Base-by-base conservation (phyloP, 1,140 invertebrate species). In the Ceratosolen solmsi region DNA sequence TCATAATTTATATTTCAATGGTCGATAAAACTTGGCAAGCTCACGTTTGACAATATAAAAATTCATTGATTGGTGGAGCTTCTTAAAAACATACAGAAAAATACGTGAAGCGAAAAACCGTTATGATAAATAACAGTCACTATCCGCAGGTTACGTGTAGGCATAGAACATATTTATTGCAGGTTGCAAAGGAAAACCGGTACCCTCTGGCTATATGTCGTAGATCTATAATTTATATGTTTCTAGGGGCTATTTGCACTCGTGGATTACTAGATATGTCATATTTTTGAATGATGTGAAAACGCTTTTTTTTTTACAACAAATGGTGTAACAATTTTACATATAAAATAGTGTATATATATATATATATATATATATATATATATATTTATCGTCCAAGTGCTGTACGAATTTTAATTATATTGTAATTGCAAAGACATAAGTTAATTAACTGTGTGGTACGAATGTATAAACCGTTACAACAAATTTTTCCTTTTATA, bases 41-140 rank as follows among this genome's bases (percentile, higher is more conserved):
- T 46, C 13, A 46, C 41, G 41, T 5, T 13, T 13, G 41, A 46
- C 27, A 30, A 58, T 49, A 2, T 5, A 3, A 33, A 33, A 68
- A 60, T 70, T 36, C 63, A 78, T 51, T 27, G 63, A 68, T 78
- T 30, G n/a, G 60, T 2, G 20, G 4, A 33, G 46, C 41, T 60
- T 60, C 27, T 54, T 38, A 15, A 68, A 56, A 15, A 74, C 49
- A 36, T 22, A 30, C 5, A 68, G 68, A 78, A 68, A 78, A 54
- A 27, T 36, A 5, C 49, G 49, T 33, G 54, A 36, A 75, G 33
- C 17, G 51, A 49, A 11, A 3, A 72, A 72, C 68, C 68, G 65
- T 72, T 72, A 71, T 72, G 25, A 49, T 72, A 58, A 72, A 72
- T 79, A 79, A 25, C 33, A 15, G 36, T 49, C 5, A 49, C 72